Conservation (phyloP, 2,113 vertebrate species). For the Prionailurus bengalensis region DNA sequence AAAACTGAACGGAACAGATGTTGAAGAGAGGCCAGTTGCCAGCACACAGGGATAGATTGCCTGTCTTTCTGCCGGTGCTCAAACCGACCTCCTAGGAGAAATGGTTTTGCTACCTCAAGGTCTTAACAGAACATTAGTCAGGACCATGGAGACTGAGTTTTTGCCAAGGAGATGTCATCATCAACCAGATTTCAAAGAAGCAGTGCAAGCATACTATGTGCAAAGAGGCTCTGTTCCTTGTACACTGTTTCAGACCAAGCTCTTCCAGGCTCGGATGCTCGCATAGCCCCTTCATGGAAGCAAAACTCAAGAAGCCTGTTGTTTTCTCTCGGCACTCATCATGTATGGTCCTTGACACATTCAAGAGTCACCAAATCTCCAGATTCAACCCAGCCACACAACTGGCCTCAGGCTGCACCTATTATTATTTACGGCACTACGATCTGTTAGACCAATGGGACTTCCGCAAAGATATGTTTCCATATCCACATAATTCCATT, state of each 20-base stretch:
- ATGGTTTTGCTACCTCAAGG: slow-evolving; percentile 60
- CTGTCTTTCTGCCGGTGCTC: slow-evolving; percentile 66
- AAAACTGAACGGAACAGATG: slow-evolving; percentile 67
- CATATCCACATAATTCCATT: not conserved
- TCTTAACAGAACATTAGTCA: slow-evolving; percentile 76
- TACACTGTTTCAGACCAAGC: not conserved
- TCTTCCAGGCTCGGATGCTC: not conserved
- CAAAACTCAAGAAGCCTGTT: not conserved
- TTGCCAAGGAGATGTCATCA: slow-evolving; percentile 65
- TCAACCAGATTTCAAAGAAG: slow-evolving; percentile 51
- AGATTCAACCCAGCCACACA: not conserved
- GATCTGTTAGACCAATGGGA: not conserved
- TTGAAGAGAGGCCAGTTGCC: slow-evolving; percentile 59
- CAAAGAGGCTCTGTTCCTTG: not conserved
- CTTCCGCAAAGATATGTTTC: not conserved
- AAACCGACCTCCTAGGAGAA: slow-evolving; percentile 8
- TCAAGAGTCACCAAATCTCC: not conserved
- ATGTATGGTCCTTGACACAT: not conserved
- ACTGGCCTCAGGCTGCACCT: not conserved
- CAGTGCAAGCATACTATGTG: not conserved
- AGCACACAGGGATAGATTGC: not conserved
- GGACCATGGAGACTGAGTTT: slow-evolving; percentile 37
- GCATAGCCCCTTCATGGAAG: not conserved
- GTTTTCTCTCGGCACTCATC: not conserved
- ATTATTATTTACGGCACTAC: not conserved